These are phyloP conservation scores for Antedon mediterranea DNA, from an alignment of 53 echinoderm and acorn worm genomes.

Conservation along the genomic window DNA sequence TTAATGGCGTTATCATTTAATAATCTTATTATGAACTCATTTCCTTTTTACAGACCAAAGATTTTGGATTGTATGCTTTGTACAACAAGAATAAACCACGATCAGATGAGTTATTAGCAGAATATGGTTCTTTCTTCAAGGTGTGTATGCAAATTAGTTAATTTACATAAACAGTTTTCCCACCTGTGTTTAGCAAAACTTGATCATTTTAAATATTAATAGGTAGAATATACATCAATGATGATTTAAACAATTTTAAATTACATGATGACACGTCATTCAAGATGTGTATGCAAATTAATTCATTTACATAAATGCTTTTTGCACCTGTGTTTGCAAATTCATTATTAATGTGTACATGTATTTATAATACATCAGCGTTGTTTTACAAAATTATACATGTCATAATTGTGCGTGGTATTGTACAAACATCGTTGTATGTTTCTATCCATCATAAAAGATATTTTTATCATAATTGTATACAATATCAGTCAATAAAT, in stretches of 20 bases:
- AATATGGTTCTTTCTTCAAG: constrained; percentile 65
- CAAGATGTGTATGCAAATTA: too few relatives aligned
- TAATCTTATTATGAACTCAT: background rate
- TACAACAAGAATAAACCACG: constrained; percentile 95
- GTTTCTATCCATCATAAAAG: background rate
- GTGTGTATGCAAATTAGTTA: constrained; percentile 28
- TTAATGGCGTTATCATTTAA: background rate
- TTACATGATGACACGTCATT: too few relatives aligned
- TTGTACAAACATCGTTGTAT: background rate
- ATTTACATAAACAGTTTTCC: background rate
- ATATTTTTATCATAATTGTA: background rate
- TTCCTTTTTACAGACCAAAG: constrained; percentile 46
- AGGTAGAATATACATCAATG: too few relatives aligned
- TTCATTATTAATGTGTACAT: too few relatives aligned
- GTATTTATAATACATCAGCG: too few relatives aligned
- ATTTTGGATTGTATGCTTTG: constrained; percentile 63
- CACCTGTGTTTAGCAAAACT: too few relatives aligned
- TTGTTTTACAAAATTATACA: too few relatives aligned
- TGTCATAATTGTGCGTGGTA: too few relatives aligned
- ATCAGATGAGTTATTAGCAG: constrained; percentile 56
- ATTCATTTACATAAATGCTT: background rate
- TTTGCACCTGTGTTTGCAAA: background rate
- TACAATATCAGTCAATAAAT: background rate
- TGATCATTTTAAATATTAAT: too few relatives aligned
- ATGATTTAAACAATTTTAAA: too few relatives aligned